Evolutionary conservation across 2,797 vertebrate genomes (phyloP).

Genomic region (Mormyrus proboscirostris): DNA sequence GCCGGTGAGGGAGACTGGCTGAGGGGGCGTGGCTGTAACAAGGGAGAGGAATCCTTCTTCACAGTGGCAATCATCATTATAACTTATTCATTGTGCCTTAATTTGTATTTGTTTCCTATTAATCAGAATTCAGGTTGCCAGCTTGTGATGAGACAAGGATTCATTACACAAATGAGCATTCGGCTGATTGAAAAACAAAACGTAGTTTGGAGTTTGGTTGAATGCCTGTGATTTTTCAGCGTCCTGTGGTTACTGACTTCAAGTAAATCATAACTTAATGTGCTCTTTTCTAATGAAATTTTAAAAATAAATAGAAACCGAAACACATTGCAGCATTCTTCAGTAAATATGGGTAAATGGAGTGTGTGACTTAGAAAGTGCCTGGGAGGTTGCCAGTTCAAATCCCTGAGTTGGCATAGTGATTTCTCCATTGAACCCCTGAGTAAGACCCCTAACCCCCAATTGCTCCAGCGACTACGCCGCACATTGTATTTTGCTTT

Average conservation of each 20-base stretch:
- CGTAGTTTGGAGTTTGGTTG: conserved; percentile 37
- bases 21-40: not conserved
- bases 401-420: not conserved
- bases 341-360: not conserved
- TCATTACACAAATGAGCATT: conserved; percentile 39
- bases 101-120: conserved; percentile 47
- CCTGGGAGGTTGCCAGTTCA: not conserved
- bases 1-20: not conserved
- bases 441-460: not conserved
- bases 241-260: not conserved
- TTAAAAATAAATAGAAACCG: not conserved
- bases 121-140: conserved; percentile 40
- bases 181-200: conserved; percentile 36
- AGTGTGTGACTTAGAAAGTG: not conserved
- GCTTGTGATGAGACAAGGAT: conserved; percentile 33
- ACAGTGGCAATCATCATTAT: not conserved
- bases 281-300: not conserved
- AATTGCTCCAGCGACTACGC: not conserved
- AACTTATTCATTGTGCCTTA: not conserved
- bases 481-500: not conserved
- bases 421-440: not conserved
- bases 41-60: not conserved
- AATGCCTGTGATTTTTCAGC: conserved; percentile 23
- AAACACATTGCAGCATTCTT: not conserved
- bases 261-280: not conserved